Conservation (phyloP, 2,797 vertebrate genomes). For the Chaenodraco wilsoni region DNA sequence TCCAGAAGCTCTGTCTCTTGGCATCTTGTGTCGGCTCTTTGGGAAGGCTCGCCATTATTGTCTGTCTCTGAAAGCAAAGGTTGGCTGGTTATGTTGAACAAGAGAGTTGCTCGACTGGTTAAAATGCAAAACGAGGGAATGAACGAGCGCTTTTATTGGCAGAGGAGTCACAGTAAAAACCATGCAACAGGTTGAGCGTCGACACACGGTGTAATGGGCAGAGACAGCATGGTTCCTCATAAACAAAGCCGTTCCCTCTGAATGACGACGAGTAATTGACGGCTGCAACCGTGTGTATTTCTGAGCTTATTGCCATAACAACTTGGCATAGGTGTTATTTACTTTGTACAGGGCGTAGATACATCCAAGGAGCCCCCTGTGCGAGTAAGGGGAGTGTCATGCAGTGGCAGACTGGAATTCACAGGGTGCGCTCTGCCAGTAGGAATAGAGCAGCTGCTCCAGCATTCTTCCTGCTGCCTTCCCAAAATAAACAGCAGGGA, state of each 20-base stretch:
- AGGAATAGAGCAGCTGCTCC: slow-evolving; percentile 84
- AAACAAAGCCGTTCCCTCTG: slow-evolving; percentile 4
- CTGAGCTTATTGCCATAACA: slow-evolving; percentile 50
- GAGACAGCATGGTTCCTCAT: slow-evolving; percentile 18
- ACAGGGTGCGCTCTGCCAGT: slow-evolving; percentile 77
- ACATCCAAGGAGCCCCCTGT: slow-evolving; percentile 35
- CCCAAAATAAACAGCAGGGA: slow-evolving; percentile 85
- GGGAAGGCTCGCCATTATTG: slow-evolving; percentile 76
- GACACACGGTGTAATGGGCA: background rate
- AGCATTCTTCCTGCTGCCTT: slow-evolving; percentile 81
- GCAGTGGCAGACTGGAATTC: slow-evolving; percentile 76
- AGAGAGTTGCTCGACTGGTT: slow-evolving; percentile 58
- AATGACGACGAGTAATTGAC: slow-evolving; percentile 26
- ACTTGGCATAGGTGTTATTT: slow-evolving; percentile 61
- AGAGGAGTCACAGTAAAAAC: slow-evolving; percentile 42
- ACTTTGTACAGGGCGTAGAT: slow-evolving; percentile 52
- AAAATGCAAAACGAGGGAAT: slow-evolving; percentile 28
- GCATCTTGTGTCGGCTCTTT: slow-evolving; percentile 71
- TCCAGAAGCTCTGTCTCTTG: slow-evolving; percentile 84
- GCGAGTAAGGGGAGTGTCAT: slow-evolving; percentile 66
- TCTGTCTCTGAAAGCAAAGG: slow-evolving; percentile 57
- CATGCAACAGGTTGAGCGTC: slow-evolving; percentile 54
- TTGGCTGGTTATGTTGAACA: slow-evolving; percentile 31
- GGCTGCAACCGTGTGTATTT: slow-evolving; percentile 13
- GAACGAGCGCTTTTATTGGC: slow-evolving; percentile 40